phyloP scores from a whole-genome alignment of 2,888 invertebrate species.

The Agrenia bidenticulata region DNA sequence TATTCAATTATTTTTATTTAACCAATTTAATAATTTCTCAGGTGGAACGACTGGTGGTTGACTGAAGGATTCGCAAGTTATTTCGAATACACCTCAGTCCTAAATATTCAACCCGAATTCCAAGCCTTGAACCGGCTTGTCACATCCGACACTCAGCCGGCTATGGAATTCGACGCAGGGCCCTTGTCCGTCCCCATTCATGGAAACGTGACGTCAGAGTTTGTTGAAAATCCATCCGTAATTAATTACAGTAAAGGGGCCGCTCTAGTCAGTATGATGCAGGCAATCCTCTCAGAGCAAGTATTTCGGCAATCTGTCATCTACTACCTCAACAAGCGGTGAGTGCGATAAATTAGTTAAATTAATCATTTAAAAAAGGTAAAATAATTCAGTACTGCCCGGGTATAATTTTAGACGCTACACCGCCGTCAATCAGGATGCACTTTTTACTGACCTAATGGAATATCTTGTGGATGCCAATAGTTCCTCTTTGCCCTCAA shows the following conservation, averaged over 20 bases:
- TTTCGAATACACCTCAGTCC: constrained; percentile 5
- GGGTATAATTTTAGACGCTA: constrained; percentile 21
- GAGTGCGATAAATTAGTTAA: not conserved
- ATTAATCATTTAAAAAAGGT: not conserved
- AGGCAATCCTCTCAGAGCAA: constrained; percentile 12
- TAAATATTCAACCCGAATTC: not conserved
- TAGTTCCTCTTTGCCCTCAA: not conserved
- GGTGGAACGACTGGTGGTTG: constrained; percentile 30
- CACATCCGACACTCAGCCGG: constrained; percentile 20
- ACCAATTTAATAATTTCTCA: not conserved
- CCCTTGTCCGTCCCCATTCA: constrained; percentile 23
- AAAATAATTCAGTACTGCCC: not conserved
- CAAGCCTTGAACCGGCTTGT: constrained; percentile 14
- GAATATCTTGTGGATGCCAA: not conserved
- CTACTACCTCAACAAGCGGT: constrained; percentile 19
- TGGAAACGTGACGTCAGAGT: not conserved
- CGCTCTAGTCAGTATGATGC: constrained; percentile 20
- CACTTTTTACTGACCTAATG: constrained; percentile 19
- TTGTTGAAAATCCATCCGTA: constrained; percentile 16
- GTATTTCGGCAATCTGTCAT: not conserved
- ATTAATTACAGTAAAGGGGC: constrained; percentile 26
- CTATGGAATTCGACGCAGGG: constrained; percentile 27
- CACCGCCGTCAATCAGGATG: constrained; percentile 27
- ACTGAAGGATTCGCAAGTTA: constrained; percentile 27
- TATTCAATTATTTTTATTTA: too few species aligned